Percentiles rank a stretch among this genome's conserved stretches.
Evolutionary conservation across 2,797 vertebrate genomes (phyloP).

Genomic region (Mus minutoides): DNA sequence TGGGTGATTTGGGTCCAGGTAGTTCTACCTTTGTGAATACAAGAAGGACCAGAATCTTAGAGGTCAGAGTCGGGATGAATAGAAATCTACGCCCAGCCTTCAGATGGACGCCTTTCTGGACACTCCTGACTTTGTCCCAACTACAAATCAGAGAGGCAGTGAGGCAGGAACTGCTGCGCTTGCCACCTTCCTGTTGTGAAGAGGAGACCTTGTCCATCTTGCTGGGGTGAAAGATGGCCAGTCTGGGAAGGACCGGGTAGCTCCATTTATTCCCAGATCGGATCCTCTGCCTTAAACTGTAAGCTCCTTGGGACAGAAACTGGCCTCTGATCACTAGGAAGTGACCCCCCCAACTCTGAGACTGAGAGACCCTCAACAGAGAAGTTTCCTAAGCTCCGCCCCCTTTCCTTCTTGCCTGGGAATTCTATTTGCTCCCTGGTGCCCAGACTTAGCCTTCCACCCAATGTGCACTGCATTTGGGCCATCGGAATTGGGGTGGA

Average conservation of each 20-base stretch:
- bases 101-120: neutral
- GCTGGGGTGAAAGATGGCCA: accelerated
- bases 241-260: too few species aligned
- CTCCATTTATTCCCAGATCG: neutral
- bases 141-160: neutral
- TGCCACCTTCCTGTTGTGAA: accelerated
- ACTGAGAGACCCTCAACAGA: neutral
- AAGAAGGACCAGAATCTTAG: neutral
- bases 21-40: neutral
- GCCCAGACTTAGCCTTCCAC: accelerated
- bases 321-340: too few species aligned
- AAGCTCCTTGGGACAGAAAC: neutral
- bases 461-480: neutral
- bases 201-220: neutral
- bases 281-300: neutral
- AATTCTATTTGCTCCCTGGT: neutral
- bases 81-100: neutral
- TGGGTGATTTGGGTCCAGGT: neutral
- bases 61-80: neutral
- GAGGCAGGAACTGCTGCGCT: accelerated
- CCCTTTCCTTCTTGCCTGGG: neutral
- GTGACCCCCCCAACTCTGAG: accelerated
- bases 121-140: accelerated
- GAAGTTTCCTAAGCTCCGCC: neutral
- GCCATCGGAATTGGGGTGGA: too few species aligned